These are phyloP conservation scores for Dendrocopos noguchii DNA, from an alignment of 2,113 vertebrate species.

Conservation along the genomic window DNA sequence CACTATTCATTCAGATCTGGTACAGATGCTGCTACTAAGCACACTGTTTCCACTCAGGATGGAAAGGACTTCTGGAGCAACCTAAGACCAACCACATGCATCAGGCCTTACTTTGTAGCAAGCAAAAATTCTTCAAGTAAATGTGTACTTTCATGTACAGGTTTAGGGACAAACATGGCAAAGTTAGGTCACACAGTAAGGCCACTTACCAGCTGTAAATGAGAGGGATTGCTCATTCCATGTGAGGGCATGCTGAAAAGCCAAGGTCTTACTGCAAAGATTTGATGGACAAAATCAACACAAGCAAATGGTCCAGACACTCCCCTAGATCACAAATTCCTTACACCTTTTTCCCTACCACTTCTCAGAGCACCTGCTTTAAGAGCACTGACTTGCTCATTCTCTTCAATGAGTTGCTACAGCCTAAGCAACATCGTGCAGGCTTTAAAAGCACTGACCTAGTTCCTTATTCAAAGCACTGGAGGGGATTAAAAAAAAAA, in stretches of 20 bases:
- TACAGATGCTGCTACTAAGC: neutral
- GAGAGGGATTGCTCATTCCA: neutral
- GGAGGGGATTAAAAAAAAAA: neutral
- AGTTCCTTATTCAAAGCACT: neutral
- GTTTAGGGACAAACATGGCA: neutral
- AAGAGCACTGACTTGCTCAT: neutral
- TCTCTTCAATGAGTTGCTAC: neutral
- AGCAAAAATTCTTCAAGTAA: neutral
- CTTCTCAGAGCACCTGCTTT: neutral
- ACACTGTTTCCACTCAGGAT: neutral
- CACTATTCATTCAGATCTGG: neutral
- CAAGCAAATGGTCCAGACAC: accelerated
- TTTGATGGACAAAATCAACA: neutral
- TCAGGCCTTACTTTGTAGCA: neutral
- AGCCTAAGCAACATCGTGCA: neutral
- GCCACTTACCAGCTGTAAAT: neutral
- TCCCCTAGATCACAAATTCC: neutral
- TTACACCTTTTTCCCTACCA: accelerated
- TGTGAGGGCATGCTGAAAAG: neutral
- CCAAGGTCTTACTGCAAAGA: neutral
- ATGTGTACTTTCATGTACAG: neutral
- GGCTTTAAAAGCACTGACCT: neutral
- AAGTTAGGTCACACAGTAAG: neutral
- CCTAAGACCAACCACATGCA: neutral
- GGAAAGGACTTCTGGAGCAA: neutral